Conservation (phyloP, 2,797 vertebrate genomes). For the Sebastes aleutianus region DNA sequence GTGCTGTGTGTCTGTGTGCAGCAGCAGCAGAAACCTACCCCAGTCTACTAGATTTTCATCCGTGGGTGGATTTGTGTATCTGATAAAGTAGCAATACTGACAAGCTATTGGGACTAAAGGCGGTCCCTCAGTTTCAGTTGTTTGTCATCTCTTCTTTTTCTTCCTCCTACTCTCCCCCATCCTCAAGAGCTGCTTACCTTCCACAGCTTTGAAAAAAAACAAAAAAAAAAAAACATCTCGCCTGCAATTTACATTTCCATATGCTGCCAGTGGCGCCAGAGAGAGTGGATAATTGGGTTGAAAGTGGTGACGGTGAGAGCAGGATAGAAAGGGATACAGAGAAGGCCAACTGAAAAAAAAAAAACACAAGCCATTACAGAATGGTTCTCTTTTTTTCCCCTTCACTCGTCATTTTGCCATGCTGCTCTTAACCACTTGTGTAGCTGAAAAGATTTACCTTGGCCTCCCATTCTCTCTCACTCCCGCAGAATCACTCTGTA, state of each 20-base stretch:
- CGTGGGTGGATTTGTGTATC: conserved; percentile 63
- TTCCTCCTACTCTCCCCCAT: conserved; percentile 64
- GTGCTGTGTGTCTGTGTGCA: not conserved
- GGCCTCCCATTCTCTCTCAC: conserved; percentile 78
- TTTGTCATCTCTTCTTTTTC: conserved; percentile 68
- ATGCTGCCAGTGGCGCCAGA: conserved; percentile 83
- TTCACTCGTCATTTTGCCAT: conserved; percentile 82
- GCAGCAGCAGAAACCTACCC: conserved; percentile 41
- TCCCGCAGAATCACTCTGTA: conserved; percentile 67
- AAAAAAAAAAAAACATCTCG: conserved; percentile 70
- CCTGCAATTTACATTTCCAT: conserved; percentile 86
- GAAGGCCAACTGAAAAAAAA: conserved; percentile 74
- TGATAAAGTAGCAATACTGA: conserved; percentile 59
- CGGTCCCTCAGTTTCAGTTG: conserved; percentile 67
- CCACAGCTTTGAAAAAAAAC: conserved; percentile 69
- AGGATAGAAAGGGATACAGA: conserved; percentile 80
- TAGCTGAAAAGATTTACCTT: conserved; percentile 86
- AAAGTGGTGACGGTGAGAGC: conserved; percentile 83
- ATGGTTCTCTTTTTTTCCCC: conserved; percentile 67
- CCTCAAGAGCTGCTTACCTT: conserved; percentile 82
- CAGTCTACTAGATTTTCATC: conserved; percentile 27
- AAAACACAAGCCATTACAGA: conserved; percentile 78
- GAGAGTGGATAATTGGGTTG: conserved; percentile 88
- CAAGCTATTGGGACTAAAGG: conserved; percentile 67
- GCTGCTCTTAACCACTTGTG: conserved; percentile 86